Percentiles rank a stretch among this genome's conserved stretches.
These are phyloP conservation scores for Enchytraeus crypticus DNA, from an alignment of 2,888 invertebrate genomes.

Conservation along the genomic window DNA sequence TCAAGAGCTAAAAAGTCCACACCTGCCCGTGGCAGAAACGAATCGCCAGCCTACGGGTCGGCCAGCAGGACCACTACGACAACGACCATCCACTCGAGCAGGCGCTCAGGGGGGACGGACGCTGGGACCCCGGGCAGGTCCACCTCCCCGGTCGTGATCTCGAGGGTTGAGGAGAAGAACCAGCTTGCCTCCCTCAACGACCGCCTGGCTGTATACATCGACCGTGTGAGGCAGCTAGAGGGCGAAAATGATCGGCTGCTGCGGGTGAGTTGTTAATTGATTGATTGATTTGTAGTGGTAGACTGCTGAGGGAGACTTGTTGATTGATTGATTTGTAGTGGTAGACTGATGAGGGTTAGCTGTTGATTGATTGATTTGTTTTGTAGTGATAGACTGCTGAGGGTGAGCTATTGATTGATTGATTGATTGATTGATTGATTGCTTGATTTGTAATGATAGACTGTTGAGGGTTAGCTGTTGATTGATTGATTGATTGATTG, in stretches of 20 bases:
- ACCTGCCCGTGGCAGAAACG: constrained; percentile 8
- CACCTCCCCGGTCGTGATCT: constrained; percentile 67
- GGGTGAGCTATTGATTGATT: too few relatives aligned
- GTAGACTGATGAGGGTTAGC: too few relatives aligned
- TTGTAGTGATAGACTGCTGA: too few relatives aligned
- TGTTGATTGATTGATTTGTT: too few relatives aligned
- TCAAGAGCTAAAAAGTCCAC: constrained; percentile 16
- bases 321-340: too few relatives aligned
- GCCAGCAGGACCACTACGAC: not conserved
- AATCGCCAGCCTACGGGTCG: not conserved
- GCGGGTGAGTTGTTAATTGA: too few relatives aligned
- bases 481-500: too few relatives aligned
- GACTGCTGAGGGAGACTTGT: too few relatives aligned
- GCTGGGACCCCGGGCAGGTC: constrained; percentile 24
- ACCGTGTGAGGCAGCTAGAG: constrained; percentile 83
- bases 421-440: too few relatives aligned
- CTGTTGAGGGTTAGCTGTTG: too few relatives aligned
- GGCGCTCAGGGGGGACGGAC: not conserved
- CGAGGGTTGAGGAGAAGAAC: constrained; percentile 85
- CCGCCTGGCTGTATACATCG: constrained; percentile 90
- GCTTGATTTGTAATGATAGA: too few relatives aligned
- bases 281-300: too few relatives aligned
- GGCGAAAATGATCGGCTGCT: constrained; percentile 62
- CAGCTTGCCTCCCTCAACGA: constrained; percentile 89
- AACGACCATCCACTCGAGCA: not conserved